Percentiles rank a stretch among this genome's conserved stretches.
phyloP scores from a whole-genome alignment of 2,113 vertebrate genomes.

The Crypturellus undulatus region DNA sequence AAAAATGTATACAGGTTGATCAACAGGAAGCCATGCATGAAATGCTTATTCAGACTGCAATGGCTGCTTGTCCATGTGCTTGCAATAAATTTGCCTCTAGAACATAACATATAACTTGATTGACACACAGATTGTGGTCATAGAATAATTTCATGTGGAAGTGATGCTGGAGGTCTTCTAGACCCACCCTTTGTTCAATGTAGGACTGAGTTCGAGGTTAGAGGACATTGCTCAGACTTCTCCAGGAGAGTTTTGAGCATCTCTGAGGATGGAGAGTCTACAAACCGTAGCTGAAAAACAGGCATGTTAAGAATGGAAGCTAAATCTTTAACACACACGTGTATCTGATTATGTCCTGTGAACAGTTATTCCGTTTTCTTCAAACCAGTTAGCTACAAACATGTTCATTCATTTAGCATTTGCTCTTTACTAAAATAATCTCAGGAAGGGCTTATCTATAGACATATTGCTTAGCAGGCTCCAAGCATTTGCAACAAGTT shows the following conservation, averaged over 20 bases:
- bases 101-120: background rate
- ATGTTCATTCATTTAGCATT: background rate
- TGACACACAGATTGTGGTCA: background rate
- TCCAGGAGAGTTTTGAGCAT: background rate
- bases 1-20: fast-evolving
- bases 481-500: background rate
- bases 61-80: fast-evolving
- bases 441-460: background rate
- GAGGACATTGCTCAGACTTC: background rate
- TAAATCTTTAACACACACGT: fast-evolving
- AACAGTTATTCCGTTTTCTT: background rate
- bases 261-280: background rate
- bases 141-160: background rate
- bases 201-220: background rate
- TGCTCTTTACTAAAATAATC: background rate
- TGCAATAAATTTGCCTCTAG: background rate
- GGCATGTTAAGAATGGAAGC: background rate
- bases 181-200: background rate
- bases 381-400: background rate
- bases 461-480: background rate
- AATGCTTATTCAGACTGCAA: background rate
- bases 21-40: background rate
- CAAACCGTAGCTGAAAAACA: background rate
- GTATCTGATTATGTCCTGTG: background rate
- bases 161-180: background rate